Percentiles rank a stretch among this genome's conserved stretches.
phyloP scores from a whole-genome alignment of 1,140 invertebrate species.

The Lanistes nyassanus region DNA sequence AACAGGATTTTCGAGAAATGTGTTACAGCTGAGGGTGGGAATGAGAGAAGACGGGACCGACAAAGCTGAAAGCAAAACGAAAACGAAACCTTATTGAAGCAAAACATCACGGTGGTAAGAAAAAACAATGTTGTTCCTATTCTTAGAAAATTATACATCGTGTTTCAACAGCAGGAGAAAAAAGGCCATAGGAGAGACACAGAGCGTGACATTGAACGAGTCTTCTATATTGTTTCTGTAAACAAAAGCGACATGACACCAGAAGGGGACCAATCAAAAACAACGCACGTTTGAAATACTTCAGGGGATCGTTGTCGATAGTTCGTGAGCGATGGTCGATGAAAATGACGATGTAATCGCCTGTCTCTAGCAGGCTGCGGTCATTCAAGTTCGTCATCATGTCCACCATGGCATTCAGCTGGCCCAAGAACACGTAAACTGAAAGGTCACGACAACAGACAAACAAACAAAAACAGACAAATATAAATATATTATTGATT shows the following conservation, averaged over 20 bases:
- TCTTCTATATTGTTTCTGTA: not conserved
- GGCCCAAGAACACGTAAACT: conserved; percentile 94
- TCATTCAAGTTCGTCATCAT: conserved; percentile 92
- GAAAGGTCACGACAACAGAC: conserved; percentile 27
- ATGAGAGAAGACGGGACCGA: not conserved
- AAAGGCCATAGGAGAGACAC: not conserved
- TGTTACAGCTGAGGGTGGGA: not conserved
- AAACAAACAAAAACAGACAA: not conserved
- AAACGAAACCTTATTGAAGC: not conserved
- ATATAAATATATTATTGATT: too few species aligned
- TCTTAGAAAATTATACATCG: conserved; percentile 1
- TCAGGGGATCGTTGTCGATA: conserved; percentile 74
- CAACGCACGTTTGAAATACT: conserved; percentile 92
- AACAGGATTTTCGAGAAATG: too few species aligned
- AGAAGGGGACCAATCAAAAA: conserved; percentile 22
- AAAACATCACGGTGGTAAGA: not conserved
- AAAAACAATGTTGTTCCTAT: not conserved
- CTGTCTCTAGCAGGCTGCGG: conserved; percentile 84
- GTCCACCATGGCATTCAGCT: conserved; percentile 81
- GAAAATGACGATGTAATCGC: conserved; percentile 95
- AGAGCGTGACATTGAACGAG: not conserved
- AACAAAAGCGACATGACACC: too few species aligned
- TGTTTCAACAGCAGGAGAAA: not conserved
- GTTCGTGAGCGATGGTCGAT: conserved; percentile 88
- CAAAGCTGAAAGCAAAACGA: not conserved